Evolutionary conservation across 1,140 invertebrate species (phyloP), one percentile per base, ranked within the genome.

Genomic region (Eupeodes corollae): DNA sequence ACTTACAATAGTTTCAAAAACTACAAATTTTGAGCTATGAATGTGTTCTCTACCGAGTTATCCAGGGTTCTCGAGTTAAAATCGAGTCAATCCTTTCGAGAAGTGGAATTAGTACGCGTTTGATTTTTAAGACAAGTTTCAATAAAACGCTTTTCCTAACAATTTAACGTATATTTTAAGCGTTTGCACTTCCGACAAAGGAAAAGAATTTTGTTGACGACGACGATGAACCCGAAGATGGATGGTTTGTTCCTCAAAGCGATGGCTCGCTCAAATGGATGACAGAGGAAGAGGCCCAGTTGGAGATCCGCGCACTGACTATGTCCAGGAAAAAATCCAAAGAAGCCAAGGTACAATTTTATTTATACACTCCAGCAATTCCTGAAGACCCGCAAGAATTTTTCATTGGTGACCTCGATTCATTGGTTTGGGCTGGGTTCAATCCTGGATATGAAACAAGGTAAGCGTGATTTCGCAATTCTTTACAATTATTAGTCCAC

Each of bases 241-340:
- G 62, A 37, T 66, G 62, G 62, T 63, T 59, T 51, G 34, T 66
- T 14, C 62, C 63, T 14, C 51, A 61, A 32, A 6, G n/a, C 14
- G 62, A 66, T 46, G 60, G 57, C 6, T 49, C 52, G 41, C 63
- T 56, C 18, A 50, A 53, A 18, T 66, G 62, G 62, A 42, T 65
- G 1, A 57, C 59, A 42, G 56, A 55, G 51, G 59, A 65, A 1
- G 58, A 49, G 0, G 62, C 58, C 21, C 21, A 26, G 21, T 5
- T 26, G 21, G 58, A 65, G 49, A 51, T 45, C 62, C 26, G 54
- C 55, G 0, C 33, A 35, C 1, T n/a, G n/a, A n/a, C n/a, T n/a
- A 50, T 49, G 19, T 53, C 60, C n/a, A 14, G 35, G n/a, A 57
- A 19, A 59, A 64, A 42, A 15, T 14, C 5, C 54, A 56, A 14